Base-by-base conservation (phyloP, 2,113 vertebrate species). In the Datnioides undecimradiatus region DNA sequence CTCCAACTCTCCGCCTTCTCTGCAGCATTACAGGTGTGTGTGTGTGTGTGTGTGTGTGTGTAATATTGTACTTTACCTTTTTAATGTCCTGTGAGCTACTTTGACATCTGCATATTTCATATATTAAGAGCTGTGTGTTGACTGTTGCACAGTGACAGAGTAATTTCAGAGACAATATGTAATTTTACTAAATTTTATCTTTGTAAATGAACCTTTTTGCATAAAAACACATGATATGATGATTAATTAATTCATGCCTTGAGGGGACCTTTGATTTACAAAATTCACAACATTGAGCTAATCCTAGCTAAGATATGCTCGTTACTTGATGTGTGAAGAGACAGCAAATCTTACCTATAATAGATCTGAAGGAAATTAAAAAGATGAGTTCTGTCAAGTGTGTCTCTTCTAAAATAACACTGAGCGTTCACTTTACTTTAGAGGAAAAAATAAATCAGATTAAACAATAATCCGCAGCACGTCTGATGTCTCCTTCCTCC, bases 1-100 rank as follows among this genome's bases (percentile, higher is more conserved):
- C 96, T 0, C 98, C 97, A 54, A 97, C 96, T 80, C 96, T 99
- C 23, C 96, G 98, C 25, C 96, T 99, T 23, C 90, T 99, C 79
- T 99, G 98, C 82, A 99, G 98, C 93, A 99, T 99, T 59, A 99
- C 98, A 95, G 98, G 98, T 97, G 29, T 85, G 95, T 76, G 16
- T 38, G n/a, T 14, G 11, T 55, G n/a, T 34, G 25, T 13, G 23
- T 40, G 8, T 34, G 38, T n/a, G n/a, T n/a, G n/a, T n/a, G n/a
- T n/a, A n/a, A n/a, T n/a, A n/a, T n/a, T n/a, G n/a, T n/a, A n/a
- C n/a, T 41, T 41, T 43, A 43, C 41, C 17, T 43, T 16, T 43
- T 43, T 17, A 43, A 43, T 43, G 41, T 43, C n/a, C n/a, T n/a
- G n/a, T 43, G 14, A 49, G n/a, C 48, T 49, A 5, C n/a, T 25